phyloP scores from a whole-genome alignment of 2,888 invertebrate species.

The Psococerastis gibbosa region DNA sequence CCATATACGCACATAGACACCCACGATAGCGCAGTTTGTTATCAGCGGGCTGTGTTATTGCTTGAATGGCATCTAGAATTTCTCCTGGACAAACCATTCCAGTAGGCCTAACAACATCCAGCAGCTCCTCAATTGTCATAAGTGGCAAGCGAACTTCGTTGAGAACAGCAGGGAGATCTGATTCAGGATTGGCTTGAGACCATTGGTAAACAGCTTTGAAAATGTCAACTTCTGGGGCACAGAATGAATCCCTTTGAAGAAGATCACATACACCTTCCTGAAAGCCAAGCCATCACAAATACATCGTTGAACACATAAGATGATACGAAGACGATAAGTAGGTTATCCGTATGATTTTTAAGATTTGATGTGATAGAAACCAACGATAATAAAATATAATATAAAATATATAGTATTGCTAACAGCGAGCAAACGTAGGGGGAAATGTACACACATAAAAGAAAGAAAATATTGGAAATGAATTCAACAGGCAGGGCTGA shows the following conservation, averaged over 20 bases:
- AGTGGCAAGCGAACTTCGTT: conserved; percentile 54
- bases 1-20: conserved; percentile 40
- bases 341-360: too few species aligned
- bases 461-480: too few species aligned
- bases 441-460: too few species aligned
- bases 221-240: conserved; percentile 87
- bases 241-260: conserved; percentile 83
- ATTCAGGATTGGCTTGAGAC: conserved; percentile 53
- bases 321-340: too few species aligned
- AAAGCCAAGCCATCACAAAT: too few species aligned
- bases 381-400: too few species aligned
- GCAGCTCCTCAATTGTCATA: conserved; percentile 70
- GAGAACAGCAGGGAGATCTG: conserved; percentile 19
- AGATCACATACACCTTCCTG: conserved; percentile 66
- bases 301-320: too few species aligned
- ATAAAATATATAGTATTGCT: too few species aligned
- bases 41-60: conserved; percentile 58
- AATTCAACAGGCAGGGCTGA: too few species aligned
- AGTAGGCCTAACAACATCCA: conserved; percentile 76
- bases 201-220: conserved; percentile 77
- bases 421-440: too few species aligned
- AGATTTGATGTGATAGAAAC: too few species aligned
- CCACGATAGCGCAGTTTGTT: conserved; percentile 73
- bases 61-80: conserved; percentile 85
- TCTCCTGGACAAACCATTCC: conserved; percentile 72